phyloP scores from a whole-genome alignment of 2,888 invertebrate genomes.

The Mycogona germanica region DNA sequence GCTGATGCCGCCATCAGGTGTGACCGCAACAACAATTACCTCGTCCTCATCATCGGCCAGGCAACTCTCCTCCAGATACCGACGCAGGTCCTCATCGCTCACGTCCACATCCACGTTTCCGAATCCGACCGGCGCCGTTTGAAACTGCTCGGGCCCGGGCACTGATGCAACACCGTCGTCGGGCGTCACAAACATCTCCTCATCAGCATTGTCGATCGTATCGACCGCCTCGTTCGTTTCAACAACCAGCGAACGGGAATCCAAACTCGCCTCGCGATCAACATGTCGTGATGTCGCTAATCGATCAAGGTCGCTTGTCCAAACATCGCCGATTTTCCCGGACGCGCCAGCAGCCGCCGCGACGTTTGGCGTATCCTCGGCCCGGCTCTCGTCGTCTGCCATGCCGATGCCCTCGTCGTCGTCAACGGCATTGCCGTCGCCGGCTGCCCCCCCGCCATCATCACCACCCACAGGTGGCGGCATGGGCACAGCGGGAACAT shows the following conservation, averaged over 20 bases:
- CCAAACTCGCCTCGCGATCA: too few species aligned
- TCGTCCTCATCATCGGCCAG: neutral
- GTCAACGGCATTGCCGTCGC: neutral
- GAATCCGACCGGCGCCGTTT: neutral
- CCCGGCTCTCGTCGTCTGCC: too few species aligned
- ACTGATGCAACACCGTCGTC: neutral
- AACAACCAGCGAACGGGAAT: too few species aligned
- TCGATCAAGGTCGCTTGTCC: too few species aligned
- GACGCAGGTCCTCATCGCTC: conserved; percentile 11
- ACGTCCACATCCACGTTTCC: conserved; percentile 6
- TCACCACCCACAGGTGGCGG: too few species aligned
- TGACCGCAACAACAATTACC: neutral
- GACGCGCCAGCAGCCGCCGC: neutral
- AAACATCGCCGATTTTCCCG: neutral
- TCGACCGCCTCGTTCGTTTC: neutral
- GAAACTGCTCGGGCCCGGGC: neutral
- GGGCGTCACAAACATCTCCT: conserved; percentile 9
- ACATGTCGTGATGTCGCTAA: too few species aligned
- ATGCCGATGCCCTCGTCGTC: too few species aligned
- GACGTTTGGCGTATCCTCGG: too few species aligned
- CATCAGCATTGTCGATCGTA: neutral
- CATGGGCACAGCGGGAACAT: too few species aligned
- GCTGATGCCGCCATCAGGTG: neutral
- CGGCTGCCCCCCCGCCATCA: neutral
- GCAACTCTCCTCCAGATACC: conserved; percentile 3